phyloP scores from a whole-genome alignment of 2,113 vertebrate genomes.

The Echinops telfairi region DNA sequence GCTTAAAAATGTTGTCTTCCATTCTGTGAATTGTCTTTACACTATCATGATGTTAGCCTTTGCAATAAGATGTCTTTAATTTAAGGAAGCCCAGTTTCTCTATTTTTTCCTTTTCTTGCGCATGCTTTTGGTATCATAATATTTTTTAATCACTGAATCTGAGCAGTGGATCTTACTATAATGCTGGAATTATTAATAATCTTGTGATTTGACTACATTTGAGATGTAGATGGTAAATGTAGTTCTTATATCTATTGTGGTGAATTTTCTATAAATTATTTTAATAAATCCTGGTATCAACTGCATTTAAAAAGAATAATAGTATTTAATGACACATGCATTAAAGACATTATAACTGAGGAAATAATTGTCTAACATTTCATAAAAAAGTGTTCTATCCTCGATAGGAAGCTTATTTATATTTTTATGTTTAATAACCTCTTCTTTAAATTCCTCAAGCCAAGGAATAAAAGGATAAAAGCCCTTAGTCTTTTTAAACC shows the following conservation, averaged over 20 bases:
- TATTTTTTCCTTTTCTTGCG: no score
- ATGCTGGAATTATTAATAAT: background rate
- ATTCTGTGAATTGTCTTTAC: no score
- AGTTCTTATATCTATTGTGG: no score
- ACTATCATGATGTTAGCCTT: no score
- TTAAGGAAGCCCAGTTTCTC: no score
- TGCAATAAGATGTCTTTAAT: no score
- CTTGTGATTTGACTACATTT: conserved; percentile 33
- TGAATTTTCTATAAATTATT: background rate
- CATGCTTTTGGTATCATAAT: no score
- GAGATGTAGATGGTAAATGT: background rate
- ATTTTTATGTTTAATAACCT: conserved; percentile 38
- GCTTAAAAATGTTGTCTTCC: no score
- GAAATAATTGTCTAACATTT: background rate
- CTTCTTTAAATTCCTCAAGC: conserved; percentile 37
- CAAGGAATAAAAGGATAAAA: conserved; percentile 37
- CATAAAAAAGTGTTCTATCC: background rate
- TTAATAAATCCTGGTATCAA: conserved; percentile 24
- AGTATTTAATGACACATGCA: background rate
- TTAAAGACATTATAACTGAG: background rate
- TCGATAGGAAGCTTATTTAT: conserved; percentile 48
- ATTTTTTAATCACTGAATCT: no score
- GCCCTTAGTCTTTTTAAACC: conserved; percentile 44
- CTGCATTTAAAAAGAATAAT: background rate
- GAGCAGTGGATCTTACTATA: background rate